These are phyloP conservation scores for Maniola hyperantus DNA, from an alignment of 2,888 invertebrate genomes.

Conservation along the genomic window DNA sequence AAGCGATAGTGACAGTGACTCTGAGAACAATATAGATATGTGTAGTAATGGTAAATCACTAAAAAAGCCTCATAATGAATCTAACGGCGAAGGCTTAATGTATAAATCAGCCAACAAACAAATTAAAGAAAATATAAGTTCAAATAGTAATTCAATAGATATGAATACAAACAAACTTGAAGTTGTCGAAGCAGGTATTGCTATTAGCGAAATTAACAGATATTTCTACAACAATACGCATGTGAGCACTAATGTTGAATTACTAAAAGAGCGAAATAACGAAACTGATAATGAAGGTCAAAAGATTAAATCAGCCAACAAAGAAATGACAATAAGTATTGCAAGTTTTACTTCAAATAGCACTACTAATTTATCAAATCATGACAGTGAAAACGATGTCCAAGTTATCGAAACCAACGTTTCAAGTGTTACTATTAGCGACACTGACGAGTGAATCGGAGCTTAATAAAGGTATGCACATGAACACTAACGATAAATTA, in stretches of 20 bases:
- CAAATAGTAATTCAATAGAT: no score
- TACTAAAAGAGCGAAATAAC: neutral
- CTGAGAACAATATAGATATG: no score
- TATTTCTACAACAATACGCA: neutral
- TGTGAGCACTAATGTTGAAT: neutral
- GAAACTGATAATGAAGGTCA: neutral
- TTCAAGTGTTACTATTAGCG: neutral
- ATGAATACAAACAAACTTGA: no score
- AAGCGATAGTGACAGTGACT: no score
- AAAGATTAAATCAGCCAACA: neutral
- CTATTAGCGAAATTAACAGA: neutral
- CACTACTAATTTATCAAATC: neutral
- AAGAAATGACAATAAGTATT: neutral
- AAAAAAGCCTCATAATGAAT: no score
- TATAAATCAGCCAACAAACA: no score
- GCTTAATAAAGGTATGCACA: neutral
- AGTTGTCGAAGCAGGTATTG: no score
- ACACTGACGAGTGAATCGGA: neutral
- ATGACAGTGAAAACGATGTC: neutral
- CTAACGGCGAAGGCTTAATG: no score
- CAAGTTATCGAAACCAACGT: neutral
- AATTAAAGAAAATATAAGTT: no score
- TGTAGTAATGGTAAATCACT: no score
- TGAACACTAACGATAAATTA: constrained; percentile 1
- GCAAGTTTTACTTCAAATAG: neutral